Conservation (phyloP, 2,888 invertebrate genomes). For the Dione vanillae region DNA sequence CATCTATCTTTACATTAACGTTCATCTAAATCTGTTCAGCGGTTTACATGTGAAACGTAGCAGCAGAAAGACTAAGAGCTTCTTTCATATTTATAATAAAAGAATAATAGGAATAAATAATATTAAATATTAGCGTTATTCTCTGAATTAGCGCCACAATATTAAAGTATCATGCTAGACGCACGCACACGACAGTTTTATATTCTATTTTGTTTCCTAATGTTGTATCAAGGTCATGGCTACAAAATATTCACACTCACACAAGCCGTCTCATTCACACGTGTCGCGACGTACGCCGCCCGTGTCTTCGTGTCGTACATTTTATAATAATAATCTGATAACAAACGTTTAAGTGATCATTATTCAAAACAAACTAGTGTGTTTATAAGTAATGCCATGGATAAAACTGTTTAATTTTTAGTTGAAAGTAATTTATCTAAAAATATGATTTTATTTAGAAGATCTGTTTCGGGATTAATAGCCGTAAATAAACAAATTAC, state of each 20-base stretch:
- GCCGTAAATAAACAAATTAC: slow-evolving; percentile 29
- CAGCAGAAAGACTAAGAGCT: no score
- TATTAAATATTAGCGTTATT: no score
- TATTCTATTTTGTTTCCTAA: neutral
- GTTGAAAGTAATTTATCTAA: neutral
- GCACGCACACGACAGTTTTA: neutral
- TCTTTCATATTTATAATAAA: no score
- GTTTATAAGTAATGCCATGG: slow-evolving; percentile 1
- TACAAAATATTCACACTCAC: neutral
- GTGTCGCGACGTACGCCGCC: slow-evolving; percentile 7
- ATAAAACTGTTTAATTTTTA: neutral
- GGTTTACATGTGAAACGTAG: no score
- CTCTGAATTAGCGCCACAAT: neutral
- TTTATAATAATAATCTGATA: neutral
- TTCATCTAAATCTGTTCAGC: no score
- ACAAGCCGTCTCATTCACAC: neutral
- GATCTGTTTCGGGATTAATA: slow-evolving; percentile 22
- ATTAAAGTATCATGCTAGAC: neutral
- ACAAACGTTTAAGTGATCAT: neutral
- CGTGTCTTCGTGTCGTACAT: neutral
- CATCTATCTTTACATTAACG: no score
- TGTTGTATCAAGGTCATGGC: slow-evolving; percentile 3
- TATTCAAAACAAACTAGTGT: neutral
- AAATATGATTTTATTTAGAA: slow-evolving; percentile 32
- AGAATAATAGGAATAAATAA: no score